Base-by-base conservation (phyloP, 37 sponge, comb jelly and placozoan genomes). In the Haliclona indistincta region DNA sequence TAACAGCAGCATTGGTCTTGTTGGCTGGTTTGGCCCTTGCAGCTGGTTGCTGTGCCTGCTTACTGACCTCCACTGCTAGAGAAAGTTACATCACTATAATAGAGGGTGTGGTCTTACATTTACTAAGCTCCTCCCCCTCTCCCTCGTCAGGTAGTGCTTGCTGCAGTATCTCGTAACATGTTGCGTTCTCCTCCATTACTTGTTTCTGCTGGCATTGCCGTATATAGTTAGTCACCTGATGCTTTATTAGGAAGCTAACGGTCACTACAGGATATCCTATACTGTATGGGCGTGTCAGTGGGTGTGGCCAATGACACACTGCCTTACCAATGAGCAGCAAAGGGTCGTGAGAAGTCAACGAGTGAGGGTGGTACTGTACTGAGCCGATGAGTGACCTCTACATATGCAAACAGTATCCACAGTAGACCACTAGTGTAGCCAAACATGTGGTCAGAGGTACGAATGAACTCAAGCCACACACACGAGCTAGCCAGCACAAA, bases 241-340 rank as follows among this genome's bases (percentile, higher is more conserved):
- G 85, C 37, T 84, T 84, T 40, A 84, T 71, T n/a, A 77, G 72
- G 42, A 84, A 84, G 40, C 85, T 84, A 70, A 84, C 71, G 29
- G 85, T 84, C 22, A 84, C 78, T 38, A 84, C 85, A 37, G 85
- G 85, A 70, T 84, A 84, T 17, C 85, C 85, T 63, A 84, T 84
- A 38, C 85, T 84, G 71, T n/a, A 47, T n/a, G n/a, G n/a, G n/a
- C n/a, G n/a, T n/a, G n/a, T n/a, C n/a, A n/a, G n/a, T n/a, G n/a
- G n/a, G n/a, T n/a, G n/a, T n/a, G n/a, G n/a, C 55, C 22, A 37
- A 56, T 56, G 43, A 47, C 49, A 47, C 13, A 47, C 49, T 8
- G 4, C 6, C 78, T 76, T 41, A 84, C 85, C 85, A 84, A 43
- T 84, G 85, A 34, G 85, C 85, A 36, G 78, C 85, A 84, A 84